Percentiles rank a stretch among this genome's conserved stretches.
Conservation (phyloP, 1,140 invertebrate genomes). For the Marisa cornuarietis region DNA sequence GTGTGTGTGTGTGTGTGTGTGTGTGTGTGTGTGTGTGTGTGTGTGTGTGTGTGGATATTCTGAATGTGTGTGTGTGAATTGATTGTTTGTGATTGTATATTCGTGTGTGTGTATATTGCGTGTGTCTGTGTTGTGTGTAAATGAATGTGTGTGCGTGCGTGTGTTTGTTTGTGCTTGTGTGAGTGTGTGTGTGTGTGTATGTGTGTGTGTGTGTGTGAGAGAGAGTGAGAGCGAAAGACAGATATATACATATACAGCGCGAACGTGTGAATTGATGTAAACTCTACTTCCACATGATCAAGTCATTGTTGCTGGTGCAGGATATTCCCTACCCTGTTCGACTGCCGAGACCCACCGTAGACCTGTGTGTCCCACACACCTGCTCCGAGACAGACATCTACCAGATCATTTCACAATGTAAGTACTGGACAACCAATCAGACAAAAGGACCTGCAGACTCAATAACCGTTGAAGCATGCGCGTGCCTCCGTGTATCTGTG, state of each 20-base stretch:
- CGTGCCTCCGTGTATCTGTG: background rate
- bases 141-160: slow-evolving; percentile 1
- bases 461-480: no score
- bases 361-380: slow-evolving; percentile 20
- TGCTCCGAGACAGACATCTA: slow-evolving; percentile 7
- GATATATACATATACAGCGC: background rate
- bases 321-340: slow-evolving; percentile 8
- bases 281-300: no score
- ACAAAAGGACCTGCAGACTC: no score
- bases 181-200: background rate
- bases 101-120: background rate
- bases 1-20: slow-evolving; percentile 7
- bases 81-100: no score
- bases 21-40: background rate
- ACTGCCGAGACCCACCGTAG: slow-evolving; percentile 18
- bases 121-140: slow-evolving; percentile 4
- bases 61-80: slow-evolving; percentile 8
- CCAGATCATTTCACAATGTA: slow-evolving; percentile 18
- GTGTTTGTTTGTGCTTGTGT: background rate
- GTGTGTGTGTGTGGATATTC: slow-evolving; percentile 4
- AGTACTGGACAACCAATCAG: background rate
- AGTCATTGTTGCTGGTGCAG: background rate
- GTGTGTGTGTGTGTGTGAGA: slow-evolving; percentile 4
- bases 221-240: background rate
- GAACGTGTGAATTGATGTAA: background rate